phyloP scores from a whole-genome alignment of 2,113 vertebrate species.

The Cranoglanis bouderius region DNA sequence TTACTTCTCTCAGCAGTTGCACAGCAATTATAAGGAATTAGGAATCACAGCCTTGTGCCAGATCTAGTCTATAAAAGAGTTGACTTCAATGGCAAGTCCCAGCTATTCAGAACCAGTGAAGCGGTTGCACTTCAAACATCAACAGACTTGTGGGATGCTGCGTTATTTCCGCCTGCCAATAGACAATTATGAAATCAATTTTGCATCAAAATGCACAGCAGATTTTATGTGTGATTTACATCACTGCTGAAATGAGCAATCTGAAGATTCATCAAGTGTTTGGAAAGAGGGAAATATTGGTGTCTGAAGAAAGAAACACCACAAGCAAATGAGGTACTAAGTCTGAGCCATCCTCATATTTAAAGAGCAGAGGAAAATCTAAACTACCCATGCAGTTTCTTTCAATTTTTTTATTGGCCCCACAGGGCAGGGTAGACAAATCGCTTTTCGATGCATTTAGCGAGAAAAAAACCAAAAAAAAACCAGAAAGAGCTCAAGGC shows the following conservation, averaged over 20 bases:
- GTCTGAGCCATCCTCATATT: neutral
- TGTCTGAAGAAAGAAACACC: neutral
- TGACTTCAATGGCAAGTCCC: neutral
- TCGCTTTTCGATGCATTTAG: neutral
- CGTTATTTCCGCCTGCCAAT: neutral
- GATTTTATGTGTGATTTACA: slow-evolving; percentile 5
- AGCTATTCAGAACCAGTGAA: slow-evolving; percentile 10
- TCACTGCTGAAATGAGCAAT: neutral
- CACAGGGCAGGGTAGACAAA: slow-evolving; percentile 19
- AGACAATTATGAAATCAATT: slow-evolving; percentile 24
- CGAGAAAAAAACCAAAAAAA: neutral
- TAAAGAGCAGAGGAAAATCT: slow-evolving; percentile 1
- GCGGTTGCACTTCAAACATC: neutral
- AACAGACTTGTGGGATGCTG: neutral
- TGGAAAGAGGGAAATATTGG: neutral
- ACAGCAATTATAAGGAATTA: slow-evolving; percentile 9
- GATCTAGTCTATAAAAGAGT: neutral
- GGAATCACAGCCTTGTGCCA: slow-evolving; percentile 9
- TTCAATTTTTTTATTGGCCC: neutral
- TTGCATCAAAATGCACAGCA: slow-evolving; percentile 18
- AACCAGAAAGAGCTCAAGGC: slow-evolving; percentile 1
- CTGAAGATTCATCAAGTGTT: slow-evolving; percentile 16
- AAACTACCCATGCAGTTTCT: slow-evolving; percentile 5
- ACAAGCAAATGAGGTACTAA: slow-evolving; percentile 23
- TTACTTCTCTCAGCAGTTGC: slow-evolving; percentile 13